Conservation (phyloP, 2,888 invertebrate genomes). For the Philhelius pedissequus region DNA sequence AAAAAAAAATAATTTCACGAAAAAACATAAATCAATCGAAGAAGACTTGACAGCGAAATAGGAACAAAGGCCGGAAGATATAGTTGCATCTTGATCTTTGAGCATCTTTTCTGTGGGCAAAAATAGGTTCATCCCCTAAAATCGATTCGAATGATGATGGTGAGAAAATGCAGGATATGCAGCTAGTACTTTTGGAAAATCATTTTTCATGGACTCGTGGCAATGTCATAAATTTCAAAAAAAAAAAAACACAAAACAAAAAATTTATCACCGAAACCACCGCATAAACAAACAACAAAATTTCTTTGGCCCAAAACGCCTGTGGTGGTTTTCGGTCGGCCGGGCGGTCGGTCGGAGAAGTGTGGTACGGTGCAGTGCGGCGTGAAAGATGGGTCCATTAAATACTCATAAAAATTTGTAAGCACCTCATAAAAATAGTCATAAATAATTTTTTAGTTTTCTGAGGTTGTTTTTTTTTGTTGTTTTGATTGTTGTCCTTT, state of each 20-base stretch:
- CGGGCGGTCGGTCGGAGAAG: slow-evolving; percentile 12
- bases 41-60: slow-evolving; percentile 7
- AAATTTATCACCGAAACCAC: slow-evolving; percentile 34
- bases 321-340: slow-evolving; percentile 17
- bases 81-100: slow-evolving; percentile 43
- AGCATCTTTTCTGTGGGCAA: slow-evolving; percentile 38
- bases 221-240: slow-evolving; percentile 66
- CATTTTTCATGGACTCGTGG: slow-evolving; percentile 53
- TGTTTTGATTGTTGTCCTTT: slow-evolving; percentile 28
- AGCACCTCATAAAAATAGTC: slow-evolving; percentile 79
- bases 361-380: too few species aligned
- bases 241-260: slow-evolving; percentile 15
- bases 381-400: slow-evolving; percentile 75
- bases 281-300: slow-evolving; percentile 51
- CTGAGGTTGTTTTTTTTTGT: slow-evolving; percentile 54
- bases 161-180: slow-evolving; percentile 65
- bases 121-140: slow-evolving; percentile 58
- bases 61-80: not conserved
- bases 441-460: slow-evolving; percentile 76
- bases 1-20: not conserved
- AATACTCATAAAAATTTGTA: slow-evolving; percentile 80
- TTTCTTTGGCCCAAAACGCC: slow-evolving; percentile 57
- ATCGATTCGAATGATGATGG: slow-evolving; percentile 42
- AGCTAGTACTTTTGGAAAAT: slow-evolving; percentile 35
- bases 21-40: slow-evolving; percentile 58